A percentile compares a stretch with the other conserved stretches of the same genome.
These are phyloP conservation scores for Quadroppia sp. DNA, from an alignment of 2,888 invertebrate species.

Conservation along the genomic window DNA sequence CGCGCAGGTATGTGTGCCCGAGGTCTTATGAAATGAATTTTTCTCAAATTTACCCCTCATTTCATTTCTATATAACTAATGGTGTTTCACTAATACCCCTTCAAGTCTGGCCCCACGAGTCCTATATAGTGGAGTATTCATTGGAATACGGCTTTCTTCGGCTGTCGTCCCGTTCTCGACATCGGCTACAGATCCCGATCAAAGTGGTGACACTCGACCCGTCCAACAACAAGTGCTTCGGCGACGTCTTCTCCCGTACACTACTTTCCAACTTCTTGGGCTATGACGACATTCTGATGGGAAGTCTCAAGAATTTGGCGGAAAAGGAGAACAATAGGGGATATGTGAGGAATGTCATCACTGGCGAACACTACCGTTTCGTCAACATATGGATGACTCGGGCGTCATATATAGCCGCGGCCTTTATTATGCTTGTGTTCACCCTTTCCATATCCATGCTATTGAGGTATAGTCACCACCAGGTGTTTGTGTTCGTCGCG, in stretches of 20 bases:
- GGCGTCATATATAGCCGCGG: constrained; percentile 89
- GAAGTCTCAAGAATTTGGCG: constrained; percentile 88
- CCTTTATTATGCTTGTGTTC: constrained; percentile 96
- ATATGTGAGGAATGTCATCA: constrained; percentile 80
- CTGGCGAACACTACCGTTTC: constrained; percentile 96
- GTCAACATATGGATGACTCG: constrained; percentile 95
- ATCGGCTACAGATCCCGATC: constrained; percentile 84
- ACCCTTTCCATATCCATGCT: constrained; percentile 97
- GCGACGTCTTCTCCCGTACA: constrained; percentile 81
- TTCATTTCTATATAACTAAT: no score
- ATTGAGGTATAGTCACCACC: constrained; percentile 96
- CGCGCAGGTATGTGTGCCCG: constrained; percentile 61
- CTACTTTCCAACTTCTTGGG: constrained; percentile 89
- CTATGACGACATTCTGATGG: constrained; percentile 95
- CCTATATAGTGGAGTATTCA: constrained; percentile 96
- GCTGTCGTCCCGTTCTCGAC: constrained; percentile 76
- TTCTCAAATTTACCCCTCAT: no score
- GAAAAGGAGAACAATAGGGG: constrained; percentile 91
- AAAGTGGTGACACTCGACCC: constrained; percentile 66
- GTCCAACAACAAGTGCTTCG: constrained; percentile 81
- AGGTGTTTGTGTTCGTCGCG: constrained; percentile 92
- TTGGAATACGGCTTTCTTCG: constrained; percentile 94
- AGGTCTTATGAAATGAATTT: no score
- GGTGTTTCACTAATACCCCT: no score
- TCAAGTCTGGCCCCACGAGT: constrained; percentile 69